These are phyloP conservation scores for Epizoanthus scotinus DNA, from an alignment of 92 coral and sea anemone genomes.

Conservation along the genomic window DNA sequence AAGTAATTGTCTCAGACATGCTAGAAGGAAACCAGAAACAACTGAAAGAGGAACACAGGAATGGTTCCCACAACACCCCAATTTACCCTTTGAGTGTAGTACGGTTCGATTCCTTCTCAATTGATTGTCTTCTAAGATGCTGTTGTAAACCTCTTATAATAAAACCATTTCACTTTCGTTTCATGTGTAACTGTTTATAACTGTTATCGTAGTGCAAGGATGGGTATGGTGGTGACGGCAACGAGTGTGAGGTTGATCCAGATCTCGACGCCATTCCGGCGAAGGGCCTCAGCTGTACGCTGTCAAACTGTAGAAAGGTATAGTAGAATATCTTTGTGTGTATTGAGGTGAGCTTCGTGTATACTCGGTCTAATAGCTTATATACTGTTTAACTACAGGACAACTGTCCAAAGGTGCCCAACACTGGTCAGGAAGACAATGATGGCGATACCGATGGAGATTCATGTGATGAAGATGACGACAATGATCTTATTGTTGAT, in stretches of 20 bases:
- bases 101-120: too few species aligned
- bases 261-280: conserved; percentile 93
- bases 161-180: too few species aligned
- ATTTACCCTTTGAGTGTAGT: too few species aligned
- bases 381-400: conserved; percentile 57
- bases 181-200: background rate
- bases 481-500: conserved; percentile 68
- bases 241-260: conserved; percentile 84
- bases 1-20: too few species aligned
- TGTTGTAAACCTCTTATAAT: too few species aligned
- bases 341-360: too few species aligned
- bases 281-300: conserved; percentile 80
- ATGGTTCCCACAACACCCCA: too few species aligned
- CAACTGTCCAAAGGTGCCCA: conserved; percentile 86
- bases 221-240: conserved; percentile 91
- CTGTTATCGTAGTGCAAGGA: conserved; percentile 77
- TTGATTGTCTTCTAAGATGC: background rate
- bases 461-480: conserved; percentile 79
- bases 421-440: conserved; percentile 89
- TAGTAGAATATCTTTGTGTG: background rate
- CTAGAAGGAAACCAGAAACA: too few species aligned
- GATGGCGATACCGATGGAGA: conserved; percentile 81
- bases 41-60: too few species aligned
- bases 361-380: background rate
- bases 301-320: conserved; percentile 82